Conservation (phyloP, 2,797 vertebrate genomes). For the Argyrosomus regius region DNA sequence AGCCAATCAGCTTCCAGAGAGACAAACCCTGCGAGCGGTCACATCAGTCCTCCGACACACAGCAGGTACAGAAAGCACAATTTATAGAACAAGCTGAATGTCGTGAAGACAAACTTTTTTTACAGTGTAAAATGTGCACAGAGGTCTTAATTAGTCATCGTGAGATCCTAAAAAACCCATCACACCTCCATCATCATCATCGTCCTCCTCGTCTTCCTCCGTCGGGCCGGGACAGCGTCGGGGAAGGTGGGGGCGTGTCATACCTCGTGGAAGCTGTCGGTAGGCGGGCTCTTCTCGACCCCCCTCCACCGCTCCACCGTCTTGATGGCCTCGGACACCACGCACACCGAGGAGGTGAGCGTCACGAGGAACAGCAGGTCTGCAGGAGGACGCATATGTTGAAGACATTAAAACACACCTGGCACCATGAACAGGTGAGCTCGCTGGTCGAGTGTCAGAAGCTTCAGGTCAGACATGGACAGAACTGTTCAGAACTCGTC, state of each 20-base stretch:
- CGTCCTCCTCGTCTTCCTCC: slow-evolving; percentile 49
- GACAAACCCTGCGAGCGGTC: neutral
- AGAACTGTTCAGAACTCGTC: too few species aligned
- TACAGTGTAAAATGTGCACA: slow-evolving; percentile 41
- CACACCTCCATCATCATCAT: neutral
- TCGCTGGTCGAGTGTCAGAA: too few species aligned
- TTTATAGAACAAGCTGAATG: slow-evolving; percentile 13
- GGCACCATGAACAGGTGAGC: too few species aligned
- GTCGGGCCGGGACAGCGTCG: slow-evolving; percentile 24
- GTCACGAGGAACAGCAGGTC: slow-evolving; percentile 94
- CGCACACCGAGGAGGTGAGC: slow-evolving; percentile 95
- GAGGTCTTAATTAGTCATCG: slow-evolving; percentile 44
- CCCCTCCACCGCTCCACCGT: slow-evolving; percentile 87
- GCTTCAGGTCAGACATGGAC: too few species aligned
- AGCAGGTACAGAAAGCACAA: slow-evolving; percentile 31
- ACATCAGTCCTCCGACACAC: slow-evolving; percentile 23
- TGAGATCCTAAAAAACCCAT: slow-evolving; percentile 9
- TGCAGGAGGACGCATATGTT: slow-evolving; percentile 59
- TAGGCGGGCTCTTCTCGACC: slow-evolving; percentile 76
- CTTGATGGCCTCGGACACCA: slow-evolving; percentile 95
- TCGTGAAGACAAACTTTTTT: slow-evolving; percentile 18
- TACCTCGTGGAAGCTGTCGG: slow-evolving; percentile 92
- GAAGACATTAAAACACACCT: neutral
- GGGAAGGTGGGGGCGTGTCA: slow-evolving; percentile 88
- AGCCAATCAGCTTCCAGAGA: slow-evolving; percentile 15